Evolutionary conservation across 1,140 invertebrate genomes (phyloP), one percentile per base, ranked within the genome.

Genomic region (Halictus rubicundus): DNA sequence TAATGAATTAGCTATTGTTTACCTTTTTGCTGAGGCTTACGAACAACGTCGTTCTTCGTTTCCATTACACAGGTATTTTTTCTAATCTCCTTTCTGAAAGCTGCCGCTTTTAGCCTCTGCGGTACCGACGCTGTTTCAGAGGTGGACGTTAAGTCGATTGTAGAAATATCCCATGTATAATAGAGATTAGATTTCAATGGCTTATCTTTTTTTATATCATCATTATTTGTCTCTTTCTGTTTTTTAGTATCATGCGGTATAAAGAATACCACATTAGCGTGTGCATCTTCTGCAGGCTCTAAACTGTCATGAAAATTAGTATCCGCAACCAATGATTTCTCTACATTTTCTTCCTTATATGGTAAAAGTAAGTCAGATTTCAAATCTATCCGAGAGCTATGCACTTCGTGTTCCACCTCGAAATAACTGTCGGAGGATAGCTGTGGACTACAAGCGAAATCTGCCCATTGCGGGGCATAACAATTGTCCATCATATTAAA

Each of bases 371-470:
- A 63, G 10, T 63, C 46, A 0, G 12, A 21, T 21, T 61, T 64
- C 2, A 23, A 32, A 61, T 81, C 32, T 27, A 25, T 39, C 7
- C 49, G 27, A 16, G 59, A 39, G 32, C 73, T 71, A 1, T 88
- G 75, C 16, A 88, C 74, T 9, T 72, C 52, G 32, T 89, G 83
- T 16, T 61, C 42, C 7, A 49, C 69, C 0, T 90, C 87, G 37
- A 92, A 92, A 66, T 88, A 92, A 37, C 84, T 85, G 12, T 90
- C 88, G 2, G 63, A 61, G 1, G 57, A 60, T 8, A 82, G 21
- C 23, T 83, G 80, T 14, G 91, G 88, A 68, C 89, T 92, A 0
- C 70, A 49, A 2, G 72, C 83, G 27, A 93, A 91, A 72, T 93
- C 91, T 52, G 85, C 82, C 90, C 63, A 64, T 42, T 64, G 63